Evolutionary conservation across 1,140 invertebrate genomes (phyloP).

Genomic region (Drosophila ercepeae): DNA sequence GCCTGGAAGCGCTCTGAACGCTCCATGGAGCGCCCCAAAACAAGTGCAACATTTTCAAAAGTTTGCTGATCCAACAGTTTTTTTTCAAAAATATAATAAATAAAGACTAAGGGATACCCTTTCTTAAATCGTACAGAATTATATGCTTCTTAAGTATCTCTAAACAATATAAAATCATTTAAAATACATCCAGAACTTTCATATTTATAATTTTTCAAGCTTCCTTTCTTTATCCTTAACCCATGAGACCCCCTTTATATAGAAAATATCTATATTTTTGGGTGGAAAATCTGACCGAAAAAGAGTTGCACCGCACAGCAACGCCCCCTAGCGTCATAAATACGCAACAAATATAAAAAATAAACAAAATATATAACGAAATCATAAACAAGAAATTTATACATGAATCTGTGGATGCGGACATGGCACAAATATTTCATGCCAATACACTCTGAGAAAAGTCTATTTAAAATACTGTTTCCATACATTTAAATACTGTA

Average conservation of each 20-base stretch:
- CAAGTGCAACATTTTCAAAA: conserved; percentile 41
- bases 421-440: conserved; percentile 40
- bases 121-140: too few species aligned
- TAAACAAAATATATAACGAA: conserved; percentile 53
- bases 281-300: not conserved
- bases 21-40: conserved; percentile 67
- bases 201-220: too few species aligned
- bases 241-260: too few species aligned
- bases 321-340: conserved; percentile 54
- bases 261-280: too few species aligned
- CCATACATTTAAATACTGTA: too few species aligned
- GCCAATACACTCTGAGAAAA: conserved; percentile 17
- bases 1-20: conserved; percentile 79
- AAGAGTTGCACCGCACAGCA: conserved; percentile 23
- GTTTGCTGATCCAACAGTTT: not conserved
- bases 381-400: conserved; percentile 39
- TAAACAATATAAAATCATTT: too few species aligned
- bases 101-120: conserved; percentile 1
- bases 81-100: not conserved
- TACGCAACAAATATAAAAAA: conserved; percentile 67
- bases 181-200: too few species aligned
- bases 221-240: too few species aligned
- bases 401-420: conserved; percentile 10
- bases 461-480: too few species aligned
- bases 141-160: too few species aligned